Evolutionary conservation across 2,113 vertebrate species (phyloP).

Genomic region (Aepyceros melampus): DNA sequence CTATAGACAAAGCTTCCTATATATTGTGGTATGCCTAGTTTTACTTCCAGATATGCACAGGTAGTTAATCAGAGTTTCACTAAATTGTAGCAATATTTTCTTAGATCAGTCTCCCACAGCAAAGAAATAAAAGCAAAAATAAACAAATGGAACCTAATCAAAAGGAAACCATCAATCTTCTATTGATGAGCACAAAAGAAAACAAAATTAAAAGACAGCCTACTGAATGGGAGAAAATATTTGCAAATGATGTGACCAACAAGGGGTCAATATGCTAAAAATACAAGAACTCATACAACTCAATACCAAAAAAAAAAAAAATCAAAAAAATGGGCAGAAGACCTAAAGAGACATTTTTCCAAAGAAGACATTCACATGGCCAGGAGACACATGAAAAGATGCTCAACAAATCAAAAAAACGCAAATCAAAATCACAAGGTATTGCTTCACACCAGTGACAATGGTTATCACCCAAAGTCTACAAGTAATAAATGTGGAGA

Average conservation of each 20-base stretch:
- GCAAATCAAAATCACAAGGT: neutral
- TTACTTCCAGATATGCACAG: neutral
- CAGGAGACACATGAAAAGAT: neutral
- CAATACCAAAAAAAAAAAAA: neutral
- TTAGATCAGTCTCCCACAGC: neutral
- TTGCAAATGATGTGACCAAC: neutral
- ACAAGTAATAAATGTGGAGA: neutral
- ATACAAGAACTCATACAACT: neutral
- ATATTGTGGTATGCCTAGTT: neutral
- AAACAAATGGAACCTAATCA: neutral
- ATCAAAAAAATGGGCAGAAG: neutral
- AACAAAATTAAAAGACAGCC: neutral
- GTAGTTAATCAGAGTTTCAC: neutral
- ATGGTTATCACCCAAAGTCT: neutral
- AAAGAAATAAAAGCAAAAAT: neutral
- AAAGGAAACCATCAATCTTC: neutral
- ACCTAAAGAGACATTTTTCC: neutral
- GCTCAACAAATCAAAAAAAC: neutral
- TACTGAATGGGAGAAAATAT: neutral
- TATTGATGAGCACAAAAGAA: neutral
- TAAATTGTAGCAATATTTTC: neutral
- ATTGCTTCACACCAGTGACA: neutral
- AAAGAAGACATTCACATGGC: neutral
- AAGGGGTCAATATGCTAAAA: neutral
- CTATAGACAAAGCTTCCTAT: neutral